phyloP scores from a whole-genome alignment of 2,888 invertebrate species.

The Spodoptera exigua region DNA sequence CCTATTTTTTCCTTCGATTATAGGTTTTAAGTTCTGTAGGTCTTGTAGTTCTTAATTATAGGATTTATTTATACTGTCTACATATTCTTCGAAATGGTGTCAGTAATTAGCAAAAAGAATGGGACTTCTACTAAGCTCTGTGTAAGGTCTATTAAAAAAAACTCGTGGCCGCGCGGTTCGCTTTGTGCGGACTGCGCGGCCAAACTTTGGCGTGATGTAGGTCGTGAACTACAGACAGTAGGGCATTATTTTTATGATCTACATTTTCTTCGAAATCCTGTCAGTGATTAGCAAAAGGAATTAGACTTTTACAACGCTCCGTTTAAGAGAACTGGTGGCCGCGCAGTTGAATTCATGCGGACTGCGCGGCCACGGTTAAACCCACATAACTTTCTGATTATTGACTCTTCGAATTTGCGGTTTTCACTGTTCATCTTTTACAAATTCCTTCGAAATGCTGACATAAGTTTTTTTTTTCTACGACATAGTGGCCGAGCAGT shows the following conservation, averaged over 20 bases:
- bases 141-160: slow-evolving; percentile 22
- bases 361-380: slow-evolving; percentile 29
- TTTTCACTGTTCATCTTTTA: slow-evolving; percentile 18
- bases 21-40: slow-evolving; percentile 33
- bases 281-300: slow-evolving; percentile 25
- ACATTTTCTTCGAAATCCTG: slow-evolving; percentile 27
- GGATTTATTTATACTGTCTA: slow-evolving; percentile 27
- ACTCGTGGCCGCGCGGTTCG: slow-evolving; percentile 17
- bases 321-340: slow-evolving; percentile 24
- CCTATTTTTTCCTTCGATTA: slow-evolving; percentile 30
- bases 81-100: too few relatives aligned
- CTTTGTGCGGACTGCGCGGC: slow-evolving; percentile 22
- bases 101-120: slow-evolving; percentile 24
- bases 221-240: slow-evolving; percentile 26
- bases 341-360: slow-evolving; percentile 20
- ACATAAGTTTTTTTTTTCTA: slow-evolving; percentile 2
- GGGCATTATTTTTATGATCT: slow-evolving; percentile 27
- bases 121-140: slow-evolving; percentile 18
- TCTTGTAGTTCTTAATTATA: slow-evolving; percentile 24
- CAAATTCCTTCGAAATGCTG: slow-evolving; percentile 16
- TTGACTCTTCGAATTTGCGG: slow-evolving; percentile 17
- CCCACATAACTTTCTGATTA: slow-evolving; percentile 25
- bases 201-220: slow-evolving; percentile 29
- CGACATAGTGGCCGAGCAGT: too few relatives aligned
- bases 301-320: slow-evolving; percentile 28